A percentile compares a stretch with the other conserved stretches of the same genome.
These are phyloP conservation scores for Chiroxiphia lanceolata DNA, from an alignment of 2,797 vertebrate genomes.

Conservation along the genomic window DNA sequence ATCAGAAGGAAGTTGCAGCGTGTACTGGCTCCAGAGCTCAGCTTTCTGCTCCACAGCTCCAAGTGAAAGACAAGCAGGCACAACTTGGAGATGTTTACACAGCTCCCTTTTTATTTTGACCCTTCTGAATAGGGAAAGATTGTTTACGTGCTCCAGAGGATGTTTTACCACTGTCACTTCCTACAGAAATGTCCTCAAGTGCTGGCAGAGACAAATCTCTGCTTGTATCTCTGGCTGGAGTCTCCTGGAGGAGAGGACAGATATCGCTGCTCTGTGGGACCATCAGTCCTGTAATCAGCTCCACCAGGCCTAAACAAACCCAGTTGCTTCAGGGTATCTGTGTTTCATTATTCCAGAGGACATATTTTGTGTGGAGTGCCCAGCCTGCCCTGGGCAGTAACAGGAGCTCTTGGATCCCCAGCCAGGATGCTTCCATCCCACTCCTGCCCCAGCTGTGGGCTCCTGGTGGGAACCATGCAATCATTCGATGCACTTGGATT, in stretches of 20 bases:
- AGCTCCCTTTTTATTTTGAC: conserved; percentile 53
- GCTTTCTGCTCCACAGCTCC: conserved; percentile 24
- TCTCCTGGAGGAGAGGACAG: not conserved
- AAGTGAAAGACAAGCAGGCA: conserved; percentile 36
- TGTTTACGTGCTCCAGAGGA: conserved; percentile 62
- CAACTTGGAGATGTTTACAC: conserved; percentile 61
- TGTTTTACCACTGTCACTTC: conserved; percentile 66
- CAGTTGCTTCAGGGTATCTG: not conserved
- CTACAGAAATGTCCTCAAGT: conserved; percentile 36
- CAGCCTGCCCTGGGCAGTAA: not conserved
- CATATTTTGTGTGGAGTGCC: not conserved
- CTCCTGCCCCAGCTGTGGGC: not conserved
- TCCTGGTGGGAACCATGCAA: not conserved
- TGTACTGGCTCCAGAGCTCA: conserved; percentile 12
- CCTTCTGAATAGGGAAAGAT: conserved; percentile 30
- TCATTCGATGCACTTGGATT: accelerated
- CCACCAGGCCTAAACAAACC: not conserved
- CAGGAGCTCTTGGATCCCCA: accelerated
- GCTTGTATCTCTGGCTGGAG: not conserved
- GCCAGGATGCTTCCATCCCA: not conserved
- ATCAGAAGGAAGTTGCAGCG: conserved; percentile 69
- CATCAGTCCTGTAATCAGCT: not conserved
- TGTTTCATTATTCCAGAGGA: not conserved
- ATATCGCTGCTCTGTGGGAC: not conserved
- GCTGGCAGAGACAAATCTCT: conserved; percentile 16